A percentile compares a stretch with the other conserved stretches of the same genome.
Conservation (phyloP, 2,888 invertebrate species). For the Apamea epomidion region DNA sequence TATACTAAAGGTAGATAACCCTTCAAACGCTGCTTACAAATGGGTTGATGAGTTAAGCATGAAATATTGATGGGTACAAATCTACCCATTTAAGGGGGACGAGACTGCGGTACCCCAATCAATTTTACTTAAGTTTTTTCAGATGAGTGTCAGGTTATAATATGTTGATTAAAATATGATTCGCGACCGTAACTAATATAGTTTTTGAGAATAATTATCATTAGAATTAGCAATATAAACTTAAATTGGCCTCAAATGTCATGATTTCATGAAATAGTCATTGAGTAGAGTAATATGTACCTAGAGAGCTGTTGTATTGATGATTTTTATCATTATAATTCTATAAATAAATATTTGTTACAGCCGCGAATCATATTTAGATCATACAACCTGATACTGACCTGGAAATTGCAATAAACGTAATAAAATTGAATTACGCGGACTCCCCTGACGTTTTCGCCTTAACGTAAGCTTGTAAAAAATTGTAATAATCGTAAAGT, state of each 20-base stretch:
- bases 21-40: constrained; percentile 62
- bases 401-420: too few species aligned
- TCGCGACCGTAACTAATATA: neutral
- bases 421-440: too few species aligned
- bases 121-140: neutral
- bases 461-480: constrained; percentile 19
- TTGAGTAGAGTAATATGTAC: too few species aligned
- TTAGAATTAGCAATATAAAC: too few species aligned
- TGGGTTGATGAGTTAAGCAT: constrained; percentile 55
- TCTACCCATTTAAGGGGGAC: constrained; percentile 25
- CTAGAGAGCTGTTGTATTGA: too few species aligned
- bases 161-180: neutral
- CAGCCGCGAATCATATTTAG: too few species aligned
- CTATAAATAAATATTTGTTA: too few species aligned
- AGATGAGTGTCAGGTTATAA: neutral
- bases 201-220: neutral
- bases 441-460: too few species aligned
- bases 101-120: neutral
- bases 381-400: too few species aligned
- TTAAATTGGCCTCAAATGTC: too few species aligned
- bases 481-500: constrained; percentile 36
- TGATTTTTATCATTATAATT: too few species aligned
- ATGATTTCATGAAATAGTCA: too few species aligned
- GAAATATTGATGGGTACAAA: constrained; percentile 48
- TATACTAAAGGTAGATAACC: constrained; percentile 73